phyloP scores from a whole-genome alignment of 1,140 invertebrate species.

The Camponotus floridanus region DNA sequence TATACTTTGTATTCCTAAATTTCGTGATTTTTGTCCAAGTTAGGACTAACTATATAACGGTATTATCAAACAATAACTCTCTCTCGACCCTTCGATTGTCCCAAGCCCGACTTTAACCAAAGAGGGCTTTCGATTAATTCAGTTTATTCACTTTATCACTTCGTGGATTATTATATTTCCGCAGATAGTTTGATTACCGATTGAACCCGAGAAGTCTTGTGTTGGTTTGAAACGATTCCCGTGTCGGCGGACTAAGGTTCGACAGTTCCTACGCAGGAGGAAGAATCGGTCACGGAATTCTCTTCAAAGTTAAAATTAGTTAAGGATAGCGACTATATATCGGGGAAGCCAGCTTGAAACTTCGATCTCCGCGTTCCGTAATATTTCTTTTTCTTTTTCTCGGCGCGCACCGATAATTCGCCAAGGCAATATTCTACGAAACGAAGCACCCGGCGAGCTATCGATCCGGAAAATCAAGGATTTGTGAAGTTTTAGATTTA shows the following conservation, averaged over 20 bases:
- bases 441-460: background rate
- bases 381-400: slow-evolving; percentile 34
- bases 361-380: background rate
- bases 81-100: background rate
- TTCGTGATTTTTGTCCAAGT: background rate
- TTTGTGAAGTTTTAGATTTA: slow-evolving; percentile 24
- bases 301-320: slow-evolving; percentile 49
- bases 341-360: slow-evolving; percentile 1
- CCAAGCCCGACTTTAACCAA: background rate
- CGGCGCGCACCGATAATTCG: background rate
- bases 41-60: background rate
- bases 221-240: slow-evolving; percentile 43
- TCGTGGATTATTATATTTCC: slow-evolving; percentile 46
- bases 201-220: slow-evolving; percentile 33
- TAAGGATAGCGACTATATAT: slow-evolving; percentile 40
- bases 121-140: slow-evolving; percentile 25
- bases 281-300: slow-evolving; percentile 42
- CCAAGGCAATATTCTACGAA: background rate
- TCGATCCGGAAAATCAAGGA: background rate
- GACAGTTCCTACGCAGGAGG: slow-evolving; percentile 16
- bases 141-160: slow-evolving; percentile 44
- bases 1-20: background rate
- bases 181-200: slow-evolving; percentile 41
- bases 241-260: background rate
- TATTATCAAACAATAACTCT: slow-evolving; percentile 3